Conservation (phyloP, 2,888 invertebrate genomes). For the Melanostoma mellinum region DNA sequence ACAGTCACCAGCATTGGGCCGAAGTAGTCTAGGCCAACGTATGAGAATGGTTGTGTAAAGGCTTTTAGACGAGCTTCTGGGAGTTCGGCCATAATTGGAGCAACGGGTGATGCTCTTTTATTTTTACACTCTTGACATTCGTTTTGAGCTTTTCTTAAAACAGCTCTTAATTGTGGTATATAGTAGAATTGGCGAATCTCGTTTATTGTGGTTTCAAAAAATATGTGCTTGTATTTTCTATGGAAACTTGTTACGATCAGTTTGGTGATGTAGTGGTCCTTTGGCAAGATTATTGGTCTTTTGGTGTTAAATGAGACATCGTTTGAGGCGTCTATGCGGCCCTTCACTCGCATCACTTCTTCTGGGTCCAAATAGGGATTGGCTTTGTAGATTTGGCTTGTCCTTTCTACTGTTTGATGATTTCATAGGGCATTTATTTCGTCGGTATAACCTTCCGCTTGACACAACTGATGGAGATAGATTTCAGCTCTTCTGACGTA, state of each 20-base stretch:
- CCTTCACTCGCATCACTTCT: not conserved
- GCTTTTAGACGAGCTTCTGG: slow-evolving; percentile 10
- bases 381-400: not conserved
- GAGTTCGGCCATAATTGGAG: not conserved
- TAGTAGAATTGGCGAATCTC: no score
- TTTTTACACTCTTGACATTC: not conserved
- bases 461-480: not conserved
- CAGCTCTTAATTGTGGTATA: no score
- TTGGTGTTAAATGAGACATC: not conserved
- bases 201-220: no score
- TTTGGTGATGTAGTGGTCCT: not conserved
- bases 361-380: not conserved
- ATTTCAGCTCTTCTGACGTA: not conserved
- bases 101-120: not conserved
- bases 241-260: not conserved
- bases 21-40: slow-evolving; percentile 45
- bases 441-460: not conserved
- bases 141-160: not conserved
- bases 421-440: not conserved
- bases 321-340: not conserved
- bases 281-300: no score
- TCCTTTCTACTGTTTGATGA: no score
- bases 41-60: slow-evolving; percentile 36
- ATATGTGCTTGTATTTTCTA: no score
- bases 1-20: slow-evolving; percentile 42